Base-by-base conservation (phyloP, 2,797 vertebrate species). In the Gobionotothen gibberifrons region DNA sequence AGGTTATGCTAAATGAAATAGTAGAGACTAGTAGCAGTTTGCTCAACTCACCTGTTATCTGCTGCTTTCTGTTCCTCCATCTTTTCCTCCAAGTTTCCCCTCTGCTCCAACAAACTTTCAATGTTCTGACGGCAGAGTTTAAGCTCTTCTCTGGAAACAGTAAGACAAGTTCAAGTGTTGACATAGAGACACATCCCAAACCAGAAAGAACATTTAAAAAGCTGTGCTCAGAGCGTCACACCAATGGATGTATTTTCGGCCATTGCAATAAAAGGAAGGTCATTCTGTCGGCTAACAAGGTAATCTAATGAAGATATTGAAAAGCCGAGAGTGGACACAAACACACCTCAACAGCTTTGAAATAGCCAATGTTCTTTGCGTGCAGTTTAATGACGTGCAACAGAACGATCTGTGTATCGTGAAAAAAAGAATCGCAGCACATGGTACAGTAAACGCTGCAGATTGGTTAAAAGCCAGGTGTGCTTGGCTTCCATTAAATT, bases 31-130 rank as follows among this genome's bases (percentile, higher is more conserved):
- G 53, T 26, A 14, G 21, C 4, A 32, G 9, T 66, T 69, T 59
- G 5, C 9, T 22, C n/a, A 56, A 76, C 72, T 60, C 89, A 97
- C 98, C 52, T 92, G 65, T 96, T 96, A 55, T 90, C 89, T 55
- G 84, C 86, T 43, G 87, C 82, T 83, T 87, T 91, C 82, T 95
- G 93, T 2, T 11, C 66, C 54, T 92, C 75, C 1, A 94, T 93
- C 76, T 96, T 85, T 2, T 32, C 51, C 21, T 95, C 94, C 88
- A 95, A 73, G 1, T 17, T 44, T 21, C 89, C 89, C 85, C 94
- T 95, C 84, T 95, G 93, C 65, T 87, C 79, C 86, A 78, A 19
- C 56, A 97, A 77, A 67, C 79, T 75, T 54, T 85, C 60, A 16
- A 95, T 89, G 76, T 83, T 93, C 77, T 90, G 86, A 43, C 29